These are phyloP conservation scores for Tipula helvola DNA, from an alignment of 2,888 invertebrate species.

Conservation along the genomic window DNA sequence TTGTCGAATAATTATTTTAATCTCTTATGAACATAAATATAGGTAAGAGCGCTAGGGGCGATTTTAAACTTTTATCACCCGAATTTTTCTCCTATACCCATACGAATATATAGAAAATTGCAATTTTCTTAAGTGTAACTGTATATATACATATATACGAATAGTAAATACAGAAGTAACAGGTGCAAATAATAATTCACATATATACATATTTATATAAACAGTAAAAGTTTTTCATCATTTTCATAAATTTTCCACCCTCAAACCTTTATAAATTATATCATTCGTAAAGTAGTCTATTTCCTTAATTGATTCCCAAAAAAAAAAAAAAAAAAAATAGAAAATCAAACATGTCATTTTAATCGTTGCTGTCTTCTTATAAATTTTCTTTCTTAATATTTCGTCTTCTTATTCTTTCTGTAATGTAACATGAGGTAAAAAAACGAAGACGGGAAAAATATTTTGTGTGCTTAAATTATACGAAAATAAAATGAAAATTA, in stretches of 20 bases:
- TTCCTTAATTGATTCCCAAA: neutral
- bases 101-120: neutral
- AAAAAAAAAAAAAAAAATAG: neutral
- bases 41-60: neutral
- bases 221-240: neutral
- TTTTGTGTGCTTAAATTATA: neutral
- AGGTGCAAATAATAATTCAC: slow-evolving; percentile 4
- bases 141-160: neutral
- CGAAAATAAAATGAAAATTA: neutral
- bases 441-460: neutral
- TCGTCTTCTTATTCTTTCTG: neutral
- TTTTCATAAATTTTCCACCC: neutral
- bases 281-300: neutral
- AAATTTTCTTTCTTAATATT: neutral
- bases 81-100: neutral
- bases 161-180: neutral
- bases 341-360: slow-evolving; percentile 4
- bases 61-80: neutral
- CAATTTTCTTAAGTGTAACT: neutral
- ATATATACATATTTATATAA: neutral
- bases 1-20: neutral
- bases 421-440: neutral
- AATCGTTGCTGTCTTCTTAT: neutral
- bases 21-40: neutral
- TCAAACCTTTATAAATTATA: neutral